Evolutionary conservation across 2,888 invertebrate species (phyloP), one percentile per base, ranked within the genome.

Genomic region (Aricia artaxerxes): DNA sequence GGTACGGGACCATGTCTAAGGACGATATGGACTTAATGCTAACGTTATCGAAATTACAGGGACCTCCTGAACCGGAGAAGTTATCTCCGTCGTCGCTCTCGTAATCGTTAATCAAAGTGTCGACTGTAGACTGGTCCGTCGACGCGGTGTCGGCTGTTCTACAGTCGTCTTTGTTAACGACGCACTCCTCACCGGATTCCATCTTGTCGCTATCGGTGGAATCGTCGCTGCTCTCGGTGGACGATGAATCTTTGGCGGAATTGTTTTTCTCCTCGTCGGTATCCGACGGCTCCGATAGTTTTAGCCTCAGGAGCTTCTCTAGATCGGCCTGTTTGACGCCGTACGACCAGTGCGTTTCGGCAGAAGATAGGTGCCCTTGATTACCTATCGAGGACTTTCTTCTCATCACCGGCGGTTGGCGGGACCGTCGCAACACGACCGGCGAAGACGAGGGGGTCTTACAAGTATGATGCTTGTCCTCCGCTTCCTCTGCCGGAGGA

Each of bases 21-120:
- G 94, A 94, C 16, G 94, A 94, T 85, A 94, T 91, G 5, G 94
- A 94, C 82, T 94, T 93, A 87, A 94, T 93, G 87, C 94, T 94
- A 90, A 94, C 89, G 91, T 94, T 94, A 86, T 94, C 94, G 87
- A 90, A 93, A 87, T 93, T 93, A 86, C 88, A 89, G 85, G 88
- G 92, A 83, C 87, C 90, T 84, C 88, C 91, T 83, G 90, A 91
- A 82, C 87, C 91, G 85, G 93, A 92, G 53, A 86, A 84, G 84
- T 90, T 88, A 82, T 93, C 94, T 60, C 87, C 90, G 79, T 87
- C 89, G 81, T 91, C 92, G 87, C 91, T 91, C 80, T 90, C 91
- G 82, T 90, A 91, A 83, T 94, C 94, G 81, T 93, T 91, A 82
- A 93, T 93, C 82, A 94, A 87, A 13, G 94, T 94, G 79, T 94